Conservation (phyloP, 2,797 vertebrate genomes). For the Acridotheres tristis region DNA sequence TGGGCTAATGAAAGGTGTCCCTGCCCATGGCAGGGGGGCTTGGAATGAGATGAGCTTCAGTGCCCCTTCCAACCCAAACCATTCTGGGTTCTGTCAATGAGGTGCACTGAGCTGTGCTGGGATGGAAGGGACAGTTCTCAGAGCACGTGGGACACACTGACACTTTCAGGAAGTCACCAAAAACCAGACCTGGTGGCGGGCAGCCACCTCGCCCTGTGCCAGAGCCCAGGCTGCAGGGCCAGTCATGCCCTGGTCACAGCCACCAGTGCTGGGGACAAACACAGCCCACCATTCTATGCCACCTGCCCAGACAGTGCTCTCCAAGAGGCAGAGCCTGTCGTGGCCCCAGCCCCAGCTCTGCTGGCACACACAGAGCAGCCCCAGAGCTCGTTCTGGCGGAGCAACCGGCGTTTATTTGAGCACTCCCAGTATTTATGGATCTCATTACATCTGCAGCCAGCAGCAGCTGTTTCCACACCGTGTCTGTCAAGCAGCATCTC, state of each 20-base stretch:
- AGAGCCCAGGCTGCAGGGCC: neutral
- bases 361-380: neutral
- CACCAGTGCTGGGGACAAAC: fast-evolving
- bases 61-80: neutral
- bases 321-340: neutral
- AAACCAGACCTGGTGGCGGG: neutral
- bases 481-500: constrained; percentile 57
- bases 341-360: neutral
- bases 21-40: neutral
- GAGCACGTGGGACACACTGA: fast-evolving
- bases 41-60: neutral
- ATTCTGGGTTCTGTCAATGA: fast-evolving
- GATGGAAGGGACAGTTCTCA: neutral
- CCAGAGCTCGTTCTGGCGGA: neutral
- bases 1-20: neutral
- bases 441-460: constrained; percentile 42
- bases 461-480: constrained; percentile 55
- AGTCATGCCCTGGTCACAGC: neutral
- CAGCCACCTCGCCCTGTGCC: neutral
- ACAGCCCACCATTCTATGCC: fast-evolving
- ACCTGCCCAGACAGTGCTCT: neutral
- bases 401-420: neutral
- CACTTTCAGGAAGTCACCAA: neutral
- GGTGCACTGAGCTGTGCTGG: neutral
- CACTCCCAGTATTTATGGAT: constrained; percentile 23